Base-by-base conservation (phyloP, 2,113 vertebrate genomes). In the Struthidea cinerea region DNA sequence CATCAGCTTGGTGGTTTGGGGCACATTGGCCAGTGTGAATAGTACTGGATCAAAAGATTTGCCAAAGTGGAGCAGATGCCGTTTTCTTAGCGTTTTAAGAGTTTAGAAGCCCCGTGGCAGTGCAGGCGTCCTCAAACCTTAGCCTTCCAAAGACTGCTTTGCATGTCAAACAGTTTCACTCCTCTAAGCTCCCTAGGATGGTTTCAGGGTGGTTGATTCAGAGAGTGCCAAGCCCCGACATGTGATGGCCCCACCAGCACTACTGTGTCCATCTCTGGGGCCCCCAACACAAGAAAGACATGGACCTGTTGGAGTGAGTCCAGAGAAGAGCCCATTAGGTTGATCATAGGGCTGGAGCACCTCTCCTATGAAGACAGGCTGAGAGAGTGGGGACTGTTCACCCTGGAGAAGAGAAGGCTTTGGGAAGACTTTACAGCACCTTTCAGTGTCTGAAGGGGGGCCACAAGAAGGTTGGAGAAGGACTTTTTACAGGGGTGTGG, bases 171-270 rank as follows among this genome's bases (percentile, higher is more conserved):
- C 33, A 18, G 8, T 23, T 71, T 61, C 39, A 41, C 6, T 55
- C 16, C 20, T 56, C 16, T 46, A 4, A n/a, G 16, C 20, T 77
- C 3, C 1, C 28, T 52, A 28, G 42, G 19, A 23, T 64, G 30
- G 37, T 65, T 79, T 75, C 46, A 59, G 41, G 10, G 13, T 55
- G 30, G 6, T n/a, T 69, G 46, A 52, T 79, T 87, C 15, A 28
- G 9, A 75, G 20, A 4, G 5, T 1, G 0, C 56, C 30, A n/a
- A 82, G 16, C n/a, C 7, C 12, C 1, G 3, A 2, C 7, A 30
- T 46, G 13, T 4, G 1, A 19, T 88, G 16, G 7, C 37, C 32
- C 12, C 18, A 23, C 47, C 15, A 49, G 35, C 26, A 69, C 47
- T 61, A 4, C 14, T 46, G 19, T 10, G 16, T 44, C 33, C 19